Evolutionary conservation across 2,888 invertebrate species (phyloP).

Genomic region (Patella depressa): DNA sequence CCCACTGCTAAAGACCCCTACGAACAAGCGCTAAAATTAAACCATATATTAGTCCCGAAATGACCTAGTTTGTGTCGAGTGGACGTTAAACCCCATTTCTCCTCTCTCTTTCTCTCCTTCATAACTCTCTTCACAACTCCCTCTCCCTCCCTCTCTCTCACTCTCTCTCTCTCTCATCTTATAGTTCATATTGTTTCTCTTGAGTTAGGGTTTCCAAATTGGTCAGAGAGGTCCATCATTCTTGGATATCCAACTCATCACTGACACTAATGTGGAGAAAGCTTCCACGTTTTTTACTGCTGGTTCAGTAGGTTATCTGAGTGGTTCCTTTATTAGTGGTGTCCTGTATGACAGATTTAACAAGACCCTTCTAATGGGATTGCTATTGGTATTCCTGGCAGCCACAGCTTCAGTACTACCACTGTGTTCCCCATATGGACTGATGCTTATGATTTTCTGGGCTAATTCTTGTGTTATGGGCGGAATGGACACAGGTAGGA

Average conservation of each 20-base stretch:
- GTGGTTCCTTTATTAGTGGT: constrained; percentile 67
- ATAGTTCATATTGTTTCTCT: background rate
- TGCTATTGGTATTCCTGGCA: constrained; percentile 66
- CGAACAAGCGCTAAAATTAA: no score
- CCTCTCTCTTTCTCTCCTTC: no score
- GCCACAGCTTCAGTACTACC: constrained; percentile 67
- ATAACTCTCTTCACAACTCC: no score
- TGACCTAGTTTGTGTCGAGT: no score
- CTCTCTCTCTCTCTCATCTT: no score
- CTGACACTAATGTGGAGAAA: constrained; percentile 57
- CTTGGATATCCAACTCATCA: constrained; percentile 65
- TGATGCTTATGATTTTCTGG: constrained; percentile 60
- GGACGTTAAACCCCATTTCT: no score
- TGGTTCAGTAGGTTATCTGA: constrained; percentile 68
- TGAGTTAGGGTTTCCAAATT: constrained; percentile 67
- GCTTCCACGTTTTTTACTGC: constrained; percentile 69
- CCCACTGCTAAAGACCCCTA: no score
- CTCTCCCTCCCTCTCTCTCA: no score
- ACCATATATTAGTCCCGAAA: no score
- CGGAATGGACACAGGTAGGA: constrained; percentile 56
- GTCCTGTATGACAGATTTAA: constrained; percentile 56
- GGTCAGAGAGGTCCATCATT: constrained; percentile 71
- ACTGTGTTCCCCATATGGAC: constrained; percentile 63
- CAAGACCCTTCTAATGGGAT: constrained; percentile 65
- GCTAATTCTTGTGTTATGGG: constrained; percentile 66